Conservation (phyloP, 2,797 vertebrate genomes). For the Chelonia mydas region DNA sequence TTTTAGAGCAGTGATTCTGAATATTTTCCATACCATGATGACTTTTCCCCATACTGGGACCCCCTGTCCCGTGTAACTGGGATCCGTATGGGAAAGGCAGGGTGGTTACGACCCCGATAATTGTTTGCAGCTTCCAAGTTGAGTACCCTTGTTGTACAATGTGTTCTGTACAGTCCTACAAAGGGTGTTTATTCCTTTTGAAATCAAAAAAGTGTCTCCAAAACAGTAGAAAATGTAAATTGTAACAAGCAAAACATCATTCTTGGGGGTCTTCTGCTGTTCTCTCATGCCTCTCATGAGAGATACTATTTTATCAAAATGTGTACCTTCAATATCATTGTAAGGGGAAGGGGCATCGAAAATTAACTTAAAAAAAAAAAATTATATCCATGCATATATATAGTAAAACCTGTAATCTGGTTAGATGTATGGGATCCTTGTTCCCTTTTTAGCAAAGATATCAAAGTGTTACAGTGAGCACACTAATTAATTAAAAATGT, state of each 20-base stretch:
- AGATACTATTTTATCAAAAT: background rate
- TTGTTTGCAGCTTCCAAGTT: background rate
- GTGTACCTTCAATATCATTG: rapidly evolving
- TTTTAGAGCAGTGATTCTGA: background rate
- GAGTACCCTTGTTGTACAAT: background rate
- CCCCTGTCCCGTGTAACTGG: background rate
- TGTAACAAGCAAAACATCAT: background rate
- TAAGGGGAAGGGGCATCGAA: background rate
- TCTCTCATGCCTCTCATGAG: background rate
- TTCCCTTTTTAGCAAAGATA: background rate
- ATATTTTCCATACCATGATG: background rate
- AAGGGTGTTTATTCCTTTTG: background rate
- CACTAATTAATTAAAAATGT: background rate
- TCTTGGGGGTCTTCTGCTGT: rapidly evolving
- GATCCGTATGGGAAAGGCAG: rapidly evolving
- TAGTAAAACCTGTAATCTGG: background rate
- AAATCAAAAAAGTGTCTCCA: background rate
- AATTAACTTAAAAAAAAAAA: background rate
- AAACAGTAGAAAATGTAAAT: rapidly evolving
- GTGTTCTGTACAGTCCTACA: background rate
- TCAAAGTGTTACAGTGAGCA: background rate
- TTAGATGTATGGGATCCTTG: rapidly evolving
- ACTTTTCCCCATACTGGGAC: background rate
- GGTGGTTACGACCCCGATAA: background rate
- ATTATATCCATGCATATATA: rapidly evolving